These are phyloP conservation scores for Seriola dumerili DNA, from an alignment of 2,113 vertebrate species.

Conservation along the genomic window DNA sequence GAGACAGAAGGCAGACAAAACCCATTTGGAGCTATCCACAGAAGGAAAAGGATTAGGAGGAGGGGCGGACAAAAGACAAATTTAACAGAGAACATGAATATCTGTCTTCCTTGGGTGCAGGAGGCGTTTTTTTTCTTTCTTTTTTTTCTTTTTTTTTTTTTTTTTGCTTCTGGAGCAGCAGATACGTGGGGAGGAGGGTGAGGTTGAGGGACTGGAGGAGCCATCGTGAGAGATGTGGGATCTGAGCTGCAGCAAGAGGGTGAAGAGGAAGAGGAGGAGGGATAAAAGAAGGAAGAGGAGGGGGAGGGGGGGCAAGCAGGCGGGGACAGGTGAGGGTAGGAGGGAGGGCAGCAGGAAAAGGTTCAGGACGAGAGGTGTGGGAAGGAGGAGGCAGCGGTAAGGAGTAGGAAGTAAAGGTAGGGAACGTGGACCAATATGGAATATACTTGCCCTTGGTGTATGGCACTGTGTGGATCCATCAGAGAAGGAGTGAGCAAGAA, in stretches of 20 bases:
- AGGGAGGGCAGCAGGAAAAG: slow-evolving; percentile 77
- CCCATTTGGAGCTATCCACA: slow-evolving; percentile 55
- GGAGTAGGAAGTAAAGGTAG: slow-evolving; percentile 83
- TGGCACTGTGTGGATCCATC: slow-evolving; percentile 99
- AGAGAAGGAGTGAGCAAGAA: slow-evolving; percentile 99
- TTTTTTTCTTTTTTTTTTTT: slow-evolving; percentile 33
- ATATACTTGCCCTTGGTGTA: slow-evolving; percentile 99
- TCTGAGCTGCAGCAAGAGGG: slow-evolving; percentile 84
- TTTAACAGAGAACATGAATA: slow-evolving; percentile 69
- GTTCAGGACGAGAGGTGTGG: slow-evolving; percentile 80
- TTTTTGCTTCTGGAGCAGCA: slow-evolving; percentile 64
- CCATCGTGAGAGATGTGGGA: slow-evolving; percentile 88
- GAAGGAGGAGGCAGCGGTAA: slow-evolving; percentile 83
- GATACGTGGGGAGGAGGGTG: slow-evolving; percentile 79
- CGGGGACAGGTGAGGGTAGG: slow-evolving; percentile 87
- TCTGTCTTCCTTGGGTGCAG: slow-evolving; percentile 64
- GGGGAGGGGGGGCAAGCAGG: slow-evolving; percentile 83
- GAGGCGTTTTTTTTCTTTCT: slow-evolving; percentile 32
- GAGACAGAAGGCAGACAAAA: slow-evolving; percentile 54
- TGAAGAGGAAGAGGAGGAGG: slow-evolving; percentile 68
- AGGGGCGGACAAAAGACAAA: slow-evolving; percentile 63
- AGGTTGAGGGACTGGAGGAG: slow-evolving; percentile 79
- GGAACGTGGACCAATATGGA: slow-evolving; percentile 97
- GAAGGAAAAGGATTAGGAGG: slow-evolving; percentile 52
- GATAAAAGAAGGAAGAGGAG: slow-evolving; percentile 65